A percentile compares a stretch with the other conserved stretches of the same genome.
These are phyloP conservation scores for Stichopus horrens DNA, from an alignment of 53 echinoderm and acorn worm species.

Conservation along the genomic window DNA sequence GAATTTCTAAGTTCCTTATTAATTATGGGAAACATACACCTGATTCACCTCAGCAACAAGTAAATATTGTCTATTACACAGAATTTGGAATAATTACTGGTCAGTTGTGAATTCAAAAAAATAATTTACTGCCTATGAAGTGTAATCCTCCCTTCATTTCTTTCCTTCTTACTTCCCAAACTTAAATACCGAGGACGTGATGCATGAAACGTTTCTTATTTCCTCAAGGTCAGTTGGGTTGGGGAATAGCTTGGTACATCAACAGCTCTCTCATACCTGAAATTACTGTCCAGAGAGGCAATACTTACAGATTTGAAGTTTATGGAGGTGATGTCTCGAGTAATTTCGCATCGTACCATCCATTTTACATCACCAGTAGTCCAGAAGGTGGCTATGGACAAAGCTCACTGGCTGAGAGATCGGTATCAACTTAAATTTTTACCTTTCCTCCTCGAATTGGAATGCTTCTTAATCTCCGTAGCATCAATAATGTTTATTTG, in stretches of 20 bases:
- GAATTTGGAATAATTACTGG: no score
- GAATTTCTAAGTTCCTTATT: no score
- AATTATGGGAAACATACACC: no score
- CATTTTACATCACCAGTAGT: slow-evolving; percentile 86
- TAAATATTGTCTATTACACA: no score
- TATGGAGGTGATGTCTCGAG: slow-evolving; percentile 67
- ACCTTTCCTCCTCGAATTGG: no score
- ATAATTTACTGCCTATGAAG: neutral
- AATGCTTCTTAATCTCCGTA: no score
- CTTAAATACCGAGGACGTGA: no score
- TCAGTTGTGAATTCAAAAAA: no score
- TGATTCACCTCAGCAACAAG: no score
- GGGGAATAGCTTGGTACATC: slow-evolving; percentile 89
- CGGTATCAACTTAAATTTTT: slow-evolving; percentile 23
- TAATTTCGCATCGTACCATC: slow-evolving; percentile 71
- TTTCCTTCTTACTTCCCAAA: neutral
- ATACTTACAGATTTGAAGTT: slow-evolving; percentile 73
- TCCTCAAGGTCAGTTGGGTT: slow-evolving; percentile 57
- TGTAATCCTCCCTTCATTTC: neutral
- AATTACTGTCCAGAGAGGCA: slow-evolving; percentile 65
- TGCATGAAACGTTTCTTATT: neutral
- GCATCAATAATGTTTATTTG: no score
- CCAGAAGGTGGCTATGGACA: slow-evolving; percentile 73
- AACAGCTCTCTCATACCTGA: slow-evolving; percentile 74
- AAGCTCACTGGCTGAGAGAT: slow-evolving; percentile 44